Evolutionary conservation across 2,113 vertebrate genomes (phyloP), one percentile per base, ranked within the genome.

Genomic region (Chelonoidis abingdonii): DNA sequence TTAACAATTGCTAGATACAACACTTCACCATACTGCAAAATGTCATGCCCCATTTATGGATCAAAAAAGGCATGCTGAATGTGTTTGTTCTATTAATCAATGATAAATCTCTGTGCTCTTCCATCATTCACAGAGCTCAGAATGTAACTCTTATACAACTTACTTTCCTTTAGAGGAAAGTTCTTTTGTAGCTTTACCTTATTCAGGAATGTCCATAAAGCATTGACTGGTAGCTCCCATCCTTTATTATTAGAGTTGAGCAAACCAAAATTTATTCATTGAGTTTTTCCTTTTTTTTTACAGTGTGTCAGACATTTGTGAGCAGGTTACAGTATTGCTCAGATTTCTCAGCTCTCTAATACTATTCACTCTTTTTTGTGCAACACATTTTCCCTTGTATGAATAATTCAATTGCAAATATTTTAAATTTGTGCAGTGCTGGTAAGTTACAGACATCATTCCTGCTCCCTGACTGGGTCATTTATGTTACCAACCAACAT

Each of bases 21-120:
- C 24, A 96, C 85, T 47, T 56, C 2, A 87, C 72, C 88, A 6
- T 38, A 41, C 29, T 94, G 47, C 53, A 88, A 94, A 90, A 38
- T 50, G 84, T 84, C 76, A 92, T 13, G 19, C n/a, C 57, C 56
- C 76, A 56, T 75, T 52, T 84, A 21, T 41, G 41, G 31, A 84
- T 94, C 90, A 94, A 76, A 88, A 89, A 90, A 84, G 59, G 81
- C 84, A 72, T 2, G 9, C 53, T 83, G 24, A 92, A 93, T 47
- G 38, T 52, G 62, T 90, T 5, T 62, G 13, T 93, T 88, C 53
- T n/a, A 93, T 65, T 78, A 82, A 92, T 75, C 10, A 35, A 50
- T 47, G 87, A 84, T 44, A 95, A 90, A 90, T 76, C 41, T 92
- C 80, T 59, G 31, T 27, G 50, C 59, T 50, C 78, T 93, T 82